Conservation (phyloP, 1,140 invertebrate genomes). For the Panagrolaimus sp. region DNA sequence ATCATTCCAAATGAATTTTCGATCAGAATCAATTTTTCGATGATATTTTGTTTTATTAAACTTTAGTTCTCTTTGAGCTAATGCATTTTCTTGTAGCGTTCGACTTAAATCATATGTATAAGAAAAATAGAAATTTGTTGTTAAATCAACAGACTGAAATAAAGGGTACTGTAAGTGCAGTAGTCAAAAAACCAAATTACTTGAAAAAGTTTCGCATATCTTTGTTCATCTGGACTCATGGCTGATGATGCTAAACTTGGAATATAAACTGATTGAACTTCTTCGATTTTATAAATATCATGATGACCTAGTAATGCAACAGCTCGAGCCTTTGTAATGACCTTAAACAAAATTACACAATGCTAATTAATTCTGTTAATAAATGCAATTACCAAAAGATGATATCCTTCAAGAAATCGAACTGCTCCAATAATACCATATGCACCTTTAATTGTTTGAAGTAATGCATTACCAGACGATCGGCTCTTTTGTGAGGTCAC, state of each 20-base stretch:
- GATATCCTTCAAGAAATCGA: conserved; percentile 54
- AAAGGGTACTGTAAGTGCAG: background rate
- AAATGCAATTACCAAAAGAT: conserved; percentile 41
- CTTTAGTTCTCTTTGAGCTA: conserved; percentile 24
- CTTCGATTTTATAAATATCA: conserved; percentile 54
- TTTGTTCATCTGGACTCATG: conserved; percentile 44
- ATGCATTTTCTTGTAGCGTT: conserved; percentile 54
- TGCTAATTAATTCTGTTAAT: no score
- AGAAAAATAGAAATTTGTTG: conserved; percentile 58
- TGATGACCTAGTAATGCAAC: conserved; percentile 49
- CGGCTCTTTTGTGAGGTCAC: conserved; percentile 20
- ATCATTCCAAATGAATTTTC: conserved; percentile 57
- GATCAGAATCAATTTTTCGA: conserved; percentile 29
- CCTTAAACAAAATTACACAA: no score
- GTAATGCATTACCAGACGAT: conserved; percentile 26
- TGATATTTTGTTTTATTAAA: conserved; percentile 31
- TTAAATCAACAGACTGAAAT: conserved; percentile 55
- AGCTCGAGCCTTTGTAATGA: conserved; percentile 50
- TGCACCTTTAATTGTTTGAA: conserved; percentile 53
- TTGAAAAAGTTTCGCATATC: conserved; percentile 53
- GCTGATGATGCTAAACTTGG: conserved; percentile 28
- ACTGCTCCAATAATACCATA: conserved; percentile 54
- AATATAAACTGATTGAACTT: conserved; percentile 55
- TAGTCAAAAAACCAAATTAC: conserved; percentile 21
- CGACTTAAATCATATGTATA: conserved; percentile 55